phyloP scores from a whole-genome alignment of 2,797 vertebrate genomes.

The Pitangus sulphuratus region DNA sequence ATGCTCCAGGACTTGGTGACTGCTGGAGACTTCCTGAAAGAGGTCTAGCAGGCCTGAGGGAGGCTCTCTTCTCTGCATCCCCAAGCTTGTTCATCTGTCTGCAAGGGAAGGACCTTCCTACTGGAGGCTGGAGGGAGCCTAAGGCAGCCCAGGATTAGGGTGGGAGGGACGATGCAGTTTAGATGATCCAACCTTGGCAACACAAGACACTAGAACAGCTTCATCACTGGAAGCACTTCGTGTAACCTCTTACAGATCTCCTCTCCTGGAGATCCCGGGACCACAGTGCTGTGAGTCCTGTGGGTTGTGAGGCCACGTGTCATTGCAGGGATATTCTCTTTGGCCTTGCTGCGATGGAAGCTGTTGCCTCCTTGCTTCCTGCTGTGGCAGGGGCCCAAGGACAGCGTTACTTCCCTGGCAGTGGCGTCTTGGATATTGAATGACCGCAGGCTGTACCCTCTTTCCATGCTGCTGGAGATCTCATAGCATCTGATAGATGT shows the following conservation, averaged over 20 bases:
- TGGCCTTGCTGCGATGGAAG: not conserved
- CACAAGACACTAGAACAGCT: not conserved
- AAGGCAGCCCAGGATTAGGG: not conserved
- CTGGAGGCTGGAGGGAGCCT: not conserved
- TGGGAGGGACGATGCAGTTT: not conserved
- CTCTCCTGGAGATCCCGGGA: not conserved
- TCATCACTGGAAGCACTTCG: not conserved
- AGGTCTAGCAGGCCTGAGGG: not conserved
- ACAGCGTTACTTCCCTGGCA: not conserved
- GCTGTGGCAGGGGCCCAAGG: not conserved
- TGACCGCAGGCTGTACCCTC: constrained; percentile 1
- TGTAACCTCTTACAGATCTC: not conserved
- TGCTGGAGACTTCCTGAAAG: not conserved
- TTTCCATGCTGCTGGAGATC: not conserved
- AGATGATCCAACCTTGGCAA: not conserved
- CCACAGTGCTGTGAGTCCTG: not conserved
- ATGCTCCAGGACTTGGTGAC: not conserved
- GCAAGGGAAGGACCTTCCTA: not conserved
- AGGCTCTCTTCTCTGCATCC: not conserved
- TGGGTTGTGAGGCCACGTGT: not conserved
- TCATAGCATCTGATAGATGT: not conserved
- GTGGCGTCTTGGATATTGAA: not conserved
- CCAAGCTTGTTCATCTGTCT: not conserved
- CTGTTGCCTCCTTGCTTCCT: not conserved
- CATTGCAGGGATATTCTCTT: not conserved